These are phyloP conservation scores for Podarcis cretensis DNA, from an alignment of 2,113 vertebrate species.

Conservation along the genomic window DNA sequence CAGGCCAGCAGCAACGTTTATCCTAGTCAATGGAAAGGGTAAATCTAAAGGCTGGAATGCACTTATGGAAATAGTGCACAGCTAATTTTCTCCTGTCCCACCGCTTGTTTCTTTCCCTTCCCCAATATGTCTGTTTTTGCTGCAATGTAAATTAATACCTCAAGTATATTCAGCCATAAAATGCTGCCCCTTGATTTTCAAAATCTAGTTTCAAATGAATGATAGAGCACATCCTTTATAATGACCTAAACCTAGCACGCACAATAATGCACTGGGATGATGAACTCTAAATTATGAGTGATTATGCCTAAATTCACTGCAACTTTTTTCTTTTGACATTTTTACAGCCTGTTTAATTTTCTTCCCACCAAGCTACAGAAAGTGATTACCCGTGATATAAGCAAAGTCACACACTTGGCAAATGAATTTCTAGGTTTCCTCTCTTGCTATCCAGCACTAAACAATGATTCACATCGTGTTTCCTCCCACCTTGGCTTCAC, in stretches of 20 bases:
- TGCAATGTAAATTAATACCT: conserved; percentile 64
- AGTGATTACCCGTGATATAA: conserved; percentile 62
- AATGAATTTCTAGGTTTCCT: conserved; percentile 41
- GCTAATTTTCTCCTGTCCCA: conserved; percentile 34
- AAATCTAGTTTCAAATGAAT: conserved; percentile 63
- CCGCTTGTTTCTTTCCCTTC: background rate
- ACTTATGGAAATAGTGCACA: background rate
- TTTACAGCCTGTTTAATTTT: conserved; percentile 71
- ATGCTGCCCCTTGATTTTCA: conserved; percentile 45
- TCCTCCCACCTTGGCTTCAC: background rate
- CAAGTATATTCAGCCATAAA: conserved; percentile 70
- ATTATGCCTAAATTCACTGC: conserved; percentile 72
- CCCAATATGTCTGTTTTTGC: conserved; percentile 11
- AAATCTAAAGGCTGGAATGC: background rate
- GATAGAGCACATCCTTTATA: conserved; percentile 66
- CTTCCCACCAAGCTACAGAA: conserved; percentile 51
- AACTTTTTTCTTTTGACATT: conserved; percentile 60
- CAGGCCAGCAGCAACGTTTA: background rate
- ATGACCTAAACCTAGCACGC: conserved; percentile 66
- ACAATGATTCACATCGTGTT: background rate
- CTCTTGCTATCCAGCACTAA: conserved; percentile 39
- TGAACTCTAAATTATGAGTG: conserved; percentile 69
- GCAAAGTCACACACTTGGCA: conserved; percentile 36
- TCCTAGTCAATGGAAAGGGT: background rate
- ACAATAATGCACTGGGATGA: conserved; percentile 64